Evolutionary conservation across 2,888 invertebrate species (phyloP).

Genomic region (Drosophila mulleri): DNA sequence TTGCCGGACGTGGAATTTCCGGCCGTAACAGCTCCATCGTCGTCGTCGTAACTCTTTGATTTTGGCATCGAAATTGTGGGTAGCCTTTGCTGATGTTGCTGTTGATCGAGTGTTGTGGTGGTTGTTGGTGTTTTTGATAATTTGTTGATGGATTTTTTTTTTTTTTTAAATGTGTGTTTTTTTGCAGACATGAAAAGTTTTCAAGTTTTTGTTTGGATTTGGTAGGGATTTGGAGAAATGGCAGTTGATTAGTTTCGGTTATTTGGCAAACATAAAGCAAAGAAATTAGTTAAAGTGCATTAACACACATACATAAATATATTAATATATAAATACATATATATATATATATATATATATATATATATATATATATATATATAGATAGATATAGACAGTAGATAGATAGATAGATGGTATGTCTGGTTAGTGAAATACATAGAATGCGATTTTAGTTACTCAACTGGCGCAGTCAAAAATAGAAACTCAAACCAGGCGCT

Average conservation of each 20-base stretch:
- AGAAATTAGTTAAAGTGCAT: slow-evolving; percentile 37
- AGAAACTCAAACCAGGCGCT: slow-evolving; percentile 28
- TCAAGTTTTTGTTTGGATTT: slow-evolving; percentile 18
- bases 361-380: slow-evolving; percentile 16
- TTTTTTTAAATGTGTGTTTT: slow-evolving; percentile 3
- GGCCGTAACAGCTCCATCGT: slow-evolving; percentile 51
- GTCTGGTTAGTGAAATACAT: slow-evolving; percentile 17
- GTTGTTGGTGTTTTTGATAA: slow-evolving; percentile 6
- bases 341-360: too few relatives aligned
- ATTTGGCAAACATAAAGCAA: slow-evolving; percentile 48
- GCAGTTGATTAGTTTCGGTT: slow-evolving; percentile 68
- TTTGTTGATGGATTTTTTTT: slow-evolving; percentile 13
- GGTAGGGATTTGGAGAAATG: slow-evolving; percentile 57
- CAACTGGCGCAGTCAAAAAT: slow-evolving; percentile 71
- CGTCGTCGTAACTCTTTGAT: slow-evolving; percentile 83
- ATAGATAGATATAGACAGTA: neutral
- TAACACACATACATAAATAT: slow-evolving; percentile 24
- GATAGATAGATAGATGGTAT: neutral
- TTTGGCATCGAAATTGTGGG: slow-evolving; percentile 88
- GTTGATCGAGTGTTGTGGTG: slow-evolving; percentile 28
- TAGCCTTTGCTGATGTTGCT: slow-evolving; percentile 63
- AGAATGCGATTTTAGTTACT: neutral
- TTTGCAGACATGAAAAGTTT: slow-evolving; percentile 21
- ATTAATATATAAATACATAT: neutral
- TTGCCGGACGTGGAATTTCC: slow-evolving; percentile 30